Base-by-base conservation (phyloP, 2,113 vertebrate species). In the Ploceus nigricollis region DNA sequence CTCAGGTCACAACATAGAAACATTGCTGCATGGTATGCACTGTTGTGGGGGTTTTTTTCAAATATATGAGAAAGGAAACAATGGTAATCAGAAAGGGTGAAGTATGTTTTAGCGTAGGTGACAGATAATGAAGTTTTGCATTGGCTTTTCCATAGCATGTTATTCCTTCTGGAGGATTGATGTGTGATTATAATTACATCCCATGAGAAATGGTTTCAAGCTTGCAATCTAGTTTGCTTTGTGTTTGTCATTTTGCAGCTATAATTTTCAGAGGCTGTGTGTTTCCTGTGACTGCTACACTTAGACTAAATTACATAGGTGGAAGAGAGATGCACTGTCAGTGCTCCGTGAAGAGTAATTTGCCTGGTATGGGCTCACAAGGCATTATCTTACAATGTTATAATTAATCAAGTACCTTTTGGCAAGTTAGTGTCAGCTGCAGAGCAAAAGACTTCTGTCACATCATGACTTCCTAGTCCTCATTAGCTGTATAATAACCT, bases 221-320 rank as follows among this genome's bases (percentile, higher is more conserved):
- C 51, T 87, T 76, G 53, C 45, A 91, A 35, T 82, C 58, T 83
- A 54, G 45, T 68, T 85, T 79, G 37, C 57, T 96, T 85, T 93
- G 71, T 89, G 81, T 95, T 93, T 82, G 70, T 93, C 77, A 66
- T 90, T 91, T 85, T 90, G 45, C 50, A 85, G 61, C 63, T 91
- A 82, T 90, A 93, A 93, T 93, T 96, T 94, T 82, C 39, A 6
- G 42, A 45, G 50, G 7, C 47, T 82, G 30, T 91, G 48, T 76
- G 48, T 79, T 96, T 93, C 84, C 73, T 90, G 33, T 87, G 73
- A 70, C 66, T 94, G 37, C 70, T 91, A 73, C 50, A 82, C 50
- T 93, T 89, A 47, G 21, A 81, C 85, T 91, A 93, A 96, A 96
- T 95, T 96, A 80, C 66, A 87, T 72, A 96, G 93, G 91, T 96